Evolutionary conservation across 2,888 invertebrate genomes (phyloP).

Genomic region (Notodonta dromedarius): DNA sequence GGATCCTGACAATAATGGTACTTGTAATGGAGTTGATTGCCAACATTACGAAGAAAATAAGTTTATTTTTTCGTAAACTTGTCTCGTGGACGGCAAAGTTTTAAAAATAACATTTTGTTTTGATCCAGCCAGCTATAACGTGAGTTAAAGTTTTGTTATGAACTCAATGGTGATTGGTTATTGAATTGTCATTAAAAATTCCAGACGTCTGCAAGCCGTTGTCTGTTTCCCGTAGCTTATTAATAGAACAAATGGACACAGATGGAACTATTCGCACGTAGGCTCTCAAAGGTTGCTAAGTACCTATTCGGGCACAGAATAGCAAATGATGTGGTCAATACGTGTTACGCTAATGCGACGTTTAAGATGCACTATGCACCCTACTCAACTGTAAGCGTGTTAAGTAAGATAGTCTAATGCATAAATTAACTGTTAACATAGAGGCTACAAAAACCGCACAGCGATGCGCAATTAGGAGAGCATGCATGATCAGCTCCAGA

Average conservation of each 20-base stretch:
- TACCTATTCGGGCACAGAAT: conserved; percentile 13
- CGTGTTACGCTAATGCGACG: conserved; percentile 10
- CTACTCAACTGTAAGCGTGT: conserved; percentile 33
- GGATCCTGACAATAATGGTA: conserved; percentile 10
- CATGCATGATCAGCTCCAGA: conserved; percentile 48
- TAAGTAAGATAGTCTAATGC: conserved; percentile 40
- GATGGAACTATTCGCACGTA: conserved; percentile 6
- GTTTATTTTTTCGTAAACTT: neutral
- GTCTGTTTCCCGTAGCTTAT: conserved; percentile 6
- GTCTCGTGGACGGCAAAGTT: neutral
- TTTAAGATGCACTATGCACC: conserved; percentile 31
- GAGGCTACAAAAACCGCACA: conserved; percentile 18
- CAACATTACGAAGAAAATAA: conserved; percentile 9
- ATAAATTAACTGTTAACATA: conserved; percentile 49
- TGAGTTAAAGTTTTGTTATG: too few species aligned
- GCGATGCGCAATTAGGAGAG: conserved; percentile 46
- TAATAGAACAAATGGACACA: conserved; percentile 3
- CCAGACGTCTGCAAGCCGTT: neutral
- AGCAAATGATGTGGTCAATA: conserved; percentile 13
- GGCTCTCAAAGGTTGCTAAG: conserved; percentile 12
- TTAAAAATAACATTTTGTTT: neutral
- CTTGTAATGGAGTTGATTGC: conserved; percentile 18
- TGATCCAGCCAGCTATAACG: too few species aligned
- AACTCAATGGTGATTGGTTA: too few species aligned
- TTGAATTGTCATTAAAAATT: too few species aligned